phyloP scores from a whole-genome alignment of 2,888 invertebrate genomes.

The Bembecia ichneumoniformis region DNA sequence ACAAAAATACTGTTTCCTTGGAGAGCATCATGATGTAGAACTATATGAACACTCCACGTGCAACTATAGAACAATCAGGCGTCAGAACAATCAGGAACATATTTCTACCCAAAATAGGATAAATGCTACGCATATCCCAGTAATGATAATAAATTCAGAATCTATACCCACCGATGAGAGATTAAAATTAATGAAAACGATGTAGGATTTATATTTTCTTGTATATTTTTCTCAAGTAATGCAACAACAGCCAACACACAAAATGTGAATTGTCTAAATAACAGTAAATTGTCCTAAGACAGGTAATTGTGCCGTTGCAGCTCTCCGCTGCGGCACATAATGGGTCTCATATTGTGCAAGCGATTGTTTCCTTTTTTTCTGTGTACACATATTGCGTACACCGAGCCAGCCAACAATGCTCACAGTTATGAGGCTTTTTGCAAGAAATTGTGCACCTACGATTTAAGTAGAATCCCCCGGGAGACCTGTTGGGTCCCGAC shows the following conservation, averaged over 20 bases:
- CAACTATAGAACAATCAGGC: too few relatives aligned
- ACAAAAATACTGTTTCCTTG: too few relatives aligned
- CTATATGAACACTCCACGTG: too few relatives aligned
- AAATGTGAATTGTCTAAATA: background rate
- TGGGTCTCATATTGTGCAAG: slow-evolving; percentile 2
- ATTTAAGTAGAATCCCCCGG: background rate
- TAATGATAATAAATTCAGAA: too few relatives aligned
- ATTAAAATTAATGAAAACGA: too few relatives aligned
- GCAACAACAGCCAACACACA: background rate
- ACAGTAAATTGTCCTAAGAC: background rate
- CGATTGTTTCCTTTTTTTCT: slow-evolving; percentile 17
- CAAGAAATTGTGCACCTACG: background rate
- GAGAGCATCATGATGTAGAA: too few relatives aligned
- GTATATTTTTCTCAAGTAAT: too few relatives aligned
- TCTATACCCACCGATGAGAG: too few relatives aligned
- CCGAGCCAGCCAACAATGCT: slow-evolving; percentile 18
- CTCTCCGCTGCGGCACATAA: background rate
- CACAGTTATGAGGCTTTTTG: slow-evolving; percentile 16
- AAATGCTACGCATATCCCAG: too few relatives aligned
- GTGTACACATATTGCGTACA: slow-evolving; percentile 24
- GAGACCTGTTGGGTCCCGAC: background rate
- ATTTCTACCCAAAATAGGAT: too few relatives aligned
- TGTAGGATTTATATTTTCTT: too few relatives aligned
- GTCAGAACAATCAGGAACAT: too few relatives aligned
- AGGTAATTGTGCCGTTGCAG: background rate